Evolutionary conservation across 1,140 invertebrate genomes (phyloP).

Genomic region (Dreissena rostriformis): DNA sequence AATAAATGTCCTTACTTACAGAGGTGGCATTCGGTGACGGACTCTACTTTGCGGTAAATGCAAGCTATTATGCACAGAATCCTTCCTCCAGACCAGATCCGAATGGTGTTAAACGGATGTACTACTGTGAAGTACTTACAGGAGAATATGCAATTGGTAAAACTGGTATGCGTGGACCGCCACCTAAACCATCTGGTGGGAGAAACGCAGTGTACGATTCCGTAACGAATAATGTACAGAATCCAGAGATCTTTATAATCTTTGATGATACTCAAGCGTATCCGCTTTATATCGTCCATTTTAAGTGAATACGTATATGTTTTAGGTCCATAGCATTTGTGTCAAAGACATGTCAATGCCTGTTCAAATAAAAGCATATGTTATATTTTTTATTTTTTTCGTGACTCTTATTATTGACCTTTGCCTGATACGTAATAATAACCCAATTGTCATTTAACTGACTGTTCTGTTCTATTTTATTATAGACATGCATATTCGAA

Average conservation of each 20-base stretch:
- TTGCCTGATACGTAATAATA: too few relatives aligned
- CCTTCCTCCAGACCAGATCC: conserved; percentile 51
- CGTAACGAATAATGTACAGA: conserved; percentile 54
- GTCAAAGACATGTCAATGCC: too few relatives aligned
- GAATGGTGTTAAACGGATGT: conserved; percentile 50
- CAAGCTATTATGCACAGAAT: conserved; percentile 45
- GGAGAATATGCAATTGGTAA: conserved; percentile 57
- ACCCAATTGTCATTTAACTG: too few relatives aligned
- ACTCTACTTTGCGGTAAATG: conserved; percentile 58
- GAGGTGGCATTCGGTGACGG: conserved; percentile 55
- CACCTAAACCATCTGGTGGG: conserved; percentile 13
- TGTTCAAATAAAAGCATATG: too few relatives aligned
- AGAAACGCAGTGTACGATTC: conserved; percentile 58
- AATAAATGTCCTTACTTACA: neutral
- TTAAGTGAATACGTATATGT: neutral
- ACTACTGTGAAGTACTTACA: conserved; percentile 59
- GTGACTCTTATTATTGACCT: too few relatives aligned
- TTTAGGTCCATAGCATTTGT: too few relatives aligned
- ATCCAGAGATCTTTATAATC: conserved; percentile 60
- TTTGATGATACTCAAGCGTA: conserved; percentile 56
- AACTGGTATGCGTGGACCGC: conserved; percentile 43
- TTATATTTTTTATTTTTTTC: too few relatives aligned
- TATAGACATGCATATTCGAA: too few relatives aligned
- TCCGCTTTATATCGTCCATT: neutral
- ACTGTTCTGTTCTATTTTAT: too few relatives aligned